Evolutionary conservation across 2,113 vertebrate genomes (phyloP).

Genomic region (Dicaeum eximium): DNA sequence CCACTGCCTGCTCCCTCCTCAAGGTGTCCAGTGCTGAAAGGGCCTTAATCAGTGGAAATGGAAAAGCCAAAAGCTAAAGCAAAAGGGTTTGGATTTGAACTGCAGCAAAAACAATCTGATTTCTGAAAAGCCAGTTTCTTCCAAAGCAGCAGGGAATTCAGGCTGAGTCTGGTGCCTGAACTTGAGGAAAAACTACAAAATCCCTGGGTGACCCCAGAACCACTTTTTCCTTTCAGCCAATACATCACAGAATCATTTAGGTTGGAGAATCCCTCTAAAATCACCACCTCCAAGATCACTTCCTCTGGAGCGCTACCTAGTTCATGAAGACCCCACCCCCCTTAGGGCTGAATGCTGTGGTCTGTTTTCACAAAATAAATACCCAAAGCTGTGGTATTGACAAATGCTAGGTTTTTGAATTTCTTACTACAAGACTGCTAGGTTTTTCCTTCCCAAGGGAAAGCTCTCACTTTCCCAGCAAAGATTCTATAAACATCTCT

Average conservation of each 20-base stretch:
- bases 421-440: too few species aligned
- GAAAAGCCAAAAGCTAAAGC: neutral
- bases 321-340: neutral
- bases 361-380: neutral
- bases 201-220: neutral
- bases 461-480: too few species aligned
- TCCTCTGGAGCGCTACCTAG: neutral
- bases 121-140: neutral
- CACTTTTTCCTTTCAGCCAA: neutral
- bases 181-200: neutral
- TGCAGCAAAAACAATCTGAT: neutral
- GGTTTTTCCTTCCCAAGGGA: too few species aligned
- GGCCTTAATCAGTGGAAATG: neutral
- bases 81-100: neutral
- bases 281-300: neutral
- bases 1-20: accelerated
- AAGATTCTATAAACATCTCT: too few species aligned
- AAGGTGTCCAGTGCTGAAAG: neutral
- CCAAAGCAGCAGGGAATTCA: neutral
- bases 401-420: too few species aligned
- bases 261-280: neutral
- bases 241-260: neutral
- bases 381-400: neutral
- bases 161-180: neutral
- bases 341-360: neutral